phyloP scores from a whole-genome alignment of 2,113 vertebrate species.

The Actinemys pallida region DNA sequence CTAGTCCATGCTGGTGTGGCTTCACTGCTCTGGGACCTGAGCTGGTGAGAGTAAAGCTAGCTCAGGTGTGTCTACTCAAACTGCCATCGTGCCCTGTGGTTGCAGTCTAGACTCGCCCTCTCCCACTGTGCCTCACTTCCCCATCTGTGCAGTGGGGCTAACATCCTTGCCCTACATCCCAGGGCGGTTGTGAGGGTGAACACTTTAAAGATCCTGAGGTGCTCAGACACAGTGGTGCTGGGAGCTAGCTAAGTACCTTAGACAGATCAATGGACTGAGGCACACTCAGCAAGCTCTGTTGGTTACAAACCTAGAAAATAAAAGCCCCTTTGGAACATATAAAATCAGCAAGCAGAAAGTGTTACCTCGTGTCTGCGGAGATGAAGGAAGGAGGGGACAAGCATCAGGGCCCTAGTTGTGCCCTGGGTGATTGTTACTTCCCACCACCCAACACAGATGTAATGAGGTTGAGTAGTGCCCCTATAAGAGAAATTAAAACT shows the following conservation, averaged over 20 bases:
- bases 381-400: no score
- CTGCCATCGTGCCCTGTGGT: not conserved
- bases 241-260: not conserved
- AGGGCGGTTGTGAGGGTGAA: not conserved
- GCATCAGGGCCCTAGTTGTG: no score
- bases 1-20: no score
- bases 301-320: not conserved
- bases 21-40: not conserved
- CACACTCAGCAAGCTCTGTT: not conserved
- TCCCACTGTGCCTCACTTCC: not conserved
- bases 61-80: not conserved
- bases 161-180: no score
- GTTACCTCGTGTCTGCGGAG: not conserved
- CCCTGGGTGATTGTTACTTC: no score
- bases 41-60: not conserved
- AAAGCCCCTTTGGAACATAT: not conserved
- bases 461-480: no score
- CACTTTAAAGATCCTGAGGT: not conserved
- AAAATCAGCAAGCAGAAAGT: not conserved
- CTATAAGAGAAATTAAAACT: no score
- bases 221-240: not conserved
- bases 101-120: not conserved
- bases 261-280: fast-evolving
- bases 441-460: no score
- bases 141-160: no score